phyloP scores from a whole-genome alignment of 2,888 invertebrate species.

The Stenolophus ochropezus region DNA sequence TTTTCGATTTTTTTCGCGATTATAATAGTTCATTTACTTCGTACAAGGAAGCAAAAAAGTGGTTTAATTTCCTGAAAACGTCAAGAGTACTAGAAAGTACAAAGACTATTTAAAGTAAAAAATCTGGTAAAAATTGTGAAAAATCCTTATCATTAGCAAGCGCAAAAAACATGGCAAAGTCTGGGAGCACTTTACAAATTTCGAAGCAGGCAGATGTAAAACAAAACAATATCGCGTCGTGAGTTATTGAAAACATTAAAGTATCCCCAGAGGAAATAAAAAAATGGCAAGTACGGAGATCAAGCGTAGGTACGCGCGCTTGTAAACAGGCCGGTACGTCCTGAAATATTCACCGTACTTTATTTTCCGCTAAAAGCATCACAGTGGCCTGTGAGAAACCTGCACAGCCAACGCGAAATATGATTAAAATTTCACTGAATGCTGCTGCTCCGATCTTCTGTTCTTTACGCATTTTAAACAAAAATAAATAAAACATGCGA shows the following conservation, averaged over 20 bases:
- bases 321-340: constrained; percentile 39
- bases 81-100: background rate
- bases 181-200: constrained; percentile 35
- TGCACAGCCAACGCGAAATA: constrained; percentile 41
- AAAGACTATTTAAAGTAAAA: constrained; percentile 13
- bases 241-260: constrained; percentile 58
- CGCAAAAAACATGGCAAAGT: constrained; percentile 34
- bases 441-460: background rate
- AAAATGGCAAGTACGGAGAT: constrained; percentile 37
- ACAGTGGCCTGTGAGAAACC: constrained; percentile 43
- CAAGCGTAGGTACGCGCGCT: background rate
- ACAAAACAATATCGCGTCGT: constrained; percentile 54
- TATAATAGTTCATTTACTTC: no score
- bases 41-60: background rate
- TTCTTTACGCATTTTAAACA: constrained; percentile 34
- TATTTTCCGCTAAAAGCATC: constrained; percentile 57
- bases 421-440: constrained; percentile 51
- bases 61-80: background rate
- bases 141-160: constrained; percentile 24
- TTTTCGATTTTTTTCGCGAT: no score
- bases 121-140: constrained; percentile 40
- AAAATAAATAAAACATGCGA: constrained; percentile 19
- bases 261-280: constrained; percentile 53
- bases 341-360: constrained; percentile 54
- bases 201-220: constrained; percentile 41